These are phyloP conservation scores for Leptinotarsa rubiginosa DNA, from an alignment of 2,888 invertebrate species.

Conservation along the genomic window DNA sequence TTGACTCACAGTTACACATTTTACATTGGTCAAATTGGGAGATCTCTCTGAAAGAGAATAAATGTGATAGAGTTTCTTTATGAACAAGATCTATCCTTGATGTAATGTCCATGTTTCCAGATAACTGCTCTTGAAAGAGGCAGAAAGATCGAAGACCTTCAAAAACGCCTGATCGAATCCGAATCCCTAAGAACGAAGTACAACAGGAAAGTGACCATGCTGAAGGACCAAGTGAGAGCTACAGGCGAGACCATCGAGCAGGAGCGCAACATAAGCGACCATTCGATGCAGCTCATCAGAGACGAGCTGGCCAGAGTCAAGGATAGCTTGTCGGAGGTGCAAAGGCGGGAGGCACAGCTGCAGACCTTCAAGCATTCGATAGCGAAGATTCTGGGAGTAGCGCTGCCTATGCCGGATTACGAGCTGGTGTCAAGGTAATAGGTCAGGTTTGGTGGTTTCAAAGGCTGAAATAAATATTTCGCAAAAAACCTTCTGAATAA, in stretches of 20 bases:
- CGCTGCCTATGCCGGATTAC: slow-evolving; percentile 70
- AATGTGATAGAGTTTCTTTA: not conserved
- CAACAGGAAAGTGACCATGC: slow-evolving; percentile 76
- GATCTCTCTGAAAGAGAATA: too few relatives aligned
- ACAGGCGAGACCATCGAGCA: slow-evolving; percentile 78
- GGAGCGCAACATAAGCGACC: slow-evolving; percentile 77
- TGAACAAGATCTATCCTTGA: not conserved
- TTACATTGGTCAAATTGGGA: too few relatives aligned
- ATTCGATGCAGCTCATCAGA: slow-evolving; percentile 77
- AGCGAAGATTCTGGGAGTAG: slow-evolving; percentile 70
- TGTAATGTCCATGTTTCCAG: slow-evolving; percentile 64
- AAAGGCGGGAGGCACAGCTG: slow-evolving; percentile 81
- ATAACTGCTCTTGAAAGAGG: slow-evolving; percentile 86
- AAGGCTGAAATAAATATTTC: not conserved
- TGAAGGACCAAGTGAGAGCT: slow-evolving; percentile 79
- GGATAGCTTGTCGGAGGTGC: slow-evolving; percentile 79
- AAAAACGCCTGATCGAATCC: slow-evolving; percentile 83
- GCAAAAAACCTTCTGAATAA: not conserved
- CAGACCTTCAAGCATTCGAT: slow-evolving; percentile 77
- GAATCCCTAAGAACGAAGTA: slow-evolving; percentile 82
- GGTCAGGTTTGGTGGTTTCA: not conserved
- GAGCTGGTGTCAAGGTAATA: slow-evolving; percentile 66
- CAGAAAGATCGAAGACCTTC: slow-evolving; percentile 85
- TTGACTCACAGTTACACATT: too few relatives aligned
- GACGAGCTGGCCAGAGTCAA: slow-evolving; percentile 83